Base-by-base conservation (phyloP, 2,888 invertebrate species). In the Drosophila leonis region DNA sequence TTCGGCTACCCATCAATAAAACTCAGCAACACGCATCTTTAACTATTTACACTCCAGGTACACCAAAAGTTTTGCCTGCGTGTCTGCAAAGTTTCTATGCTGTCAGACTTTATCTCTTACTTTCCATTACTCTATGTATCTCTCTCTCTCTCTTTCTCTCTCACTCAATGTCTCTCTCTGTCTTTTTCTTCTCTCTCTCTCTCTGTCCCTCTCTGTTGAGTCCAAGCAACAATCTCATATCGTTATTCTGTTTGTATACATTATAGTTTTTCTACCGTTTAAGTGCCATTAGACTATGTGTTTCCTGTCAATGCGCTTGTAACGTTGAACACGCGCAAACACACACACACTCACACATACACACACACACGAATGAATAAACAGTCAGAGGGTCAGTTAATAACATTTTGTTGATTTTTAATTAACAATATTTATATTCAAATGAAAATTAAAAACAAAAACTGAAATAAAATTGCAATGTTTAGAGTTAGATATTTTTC, bases 1-100 rank as follows among this genome's bases (percentile, higher is more conserved):
- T 63, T 41, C 10, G 37, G 46, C 44, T 37, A 41, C 4, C 67
- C 85, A 84, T 90, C 90, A 90, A 88, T 90, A 90, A 82, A 84
- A 82, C 52, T 72, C 65, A 62, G 57, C 72, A 66, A 67, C 62
- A 52, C 67, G 64, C 73, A 65, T 70, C 80, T 79, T 85, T 72
- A 82, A 70, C 67, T 65, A 33, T 46, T 66, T 57, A 66, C 54
- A 48, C 56, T 70, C 65, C 61, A 54, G 65, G 70, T 65, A 62
- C 54, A 46, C 42, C 48, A 59, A 63, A 74, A 83, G 62, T 65
- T 70, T 80, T 64, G 59, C 55, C 46, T 54, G 49, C 15, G 35
- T 20, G 62, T 68, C 73, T 56, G 54, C 44, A 44, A 81, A 78
- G 82, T 78, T 81, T 71, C 44, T 37, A 39, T 62, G 56, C 39